Evolutionary conservation across 2,113 vertebrate genomes (phyloP), one percentile per base, ranked within the genome.

Genomic region (Cynopterus brachyotis): DNA sequence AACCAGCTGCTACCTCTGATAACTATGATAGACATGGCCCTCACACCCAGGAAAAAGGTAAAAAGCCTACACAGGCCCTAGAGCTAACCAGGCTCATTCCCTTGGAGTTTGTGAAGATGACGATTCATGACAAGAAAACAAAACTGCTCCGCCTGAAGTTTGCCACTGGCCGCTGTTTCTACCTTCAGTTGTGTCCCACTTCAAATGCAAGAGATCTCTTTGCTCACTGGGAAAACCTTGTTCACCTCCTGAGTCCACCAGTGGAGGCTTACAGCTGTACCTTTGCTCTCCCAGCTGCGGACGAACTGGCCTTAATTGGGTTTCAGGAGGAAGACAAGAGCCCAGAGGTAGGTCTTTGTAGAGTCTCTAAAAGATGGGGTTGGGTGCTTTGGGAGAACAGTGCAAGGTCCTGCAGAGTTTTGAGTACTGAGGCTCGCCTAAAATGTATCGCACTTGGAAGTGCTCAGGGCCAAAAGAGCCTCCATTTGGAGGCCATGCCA

Each of bases 121-220:
- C 70, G 32, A 62, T 80, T 35, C 72, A 72, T 26, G 66, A 94
- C 2, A 55, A 26, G 45, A 35, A 62, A 45, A 97, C 91, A 30
- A 66, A 96, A 60, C 90, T 86, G 80, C 50, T 92, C n/a, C 4
- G 0, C 45, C 82, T 83, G 20, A 96, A 80, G 75, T 80, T 95
- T 59, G 75, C 40, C 47, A 84, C 75, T 57, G 72, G 62, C 42
- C 35, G 7, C 37, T 60, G 59, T 62, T 81, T 92, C 28, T 89
- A 94, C 45, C 95, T 81, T 32, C 89, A 93, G 55, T 32, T 81
- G 3, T 91, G 60, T 62, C 22, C 53, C 17, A 13, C 30, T 62
- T 76, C 85, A 57, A 40, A 95, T 19, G 60, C 1, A 67, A 78
- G 13, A 55, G 76, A 96, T 62, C 93, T 95, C 84, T 96, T 91